A percentile compares a stretch with the other conserved stretches of the same genome.
These are phyloP conservation scores for Tachina lurida DNA, from an alignment of 2,888 invertebrate genomes.

Conservation along the genomic window DNA sequence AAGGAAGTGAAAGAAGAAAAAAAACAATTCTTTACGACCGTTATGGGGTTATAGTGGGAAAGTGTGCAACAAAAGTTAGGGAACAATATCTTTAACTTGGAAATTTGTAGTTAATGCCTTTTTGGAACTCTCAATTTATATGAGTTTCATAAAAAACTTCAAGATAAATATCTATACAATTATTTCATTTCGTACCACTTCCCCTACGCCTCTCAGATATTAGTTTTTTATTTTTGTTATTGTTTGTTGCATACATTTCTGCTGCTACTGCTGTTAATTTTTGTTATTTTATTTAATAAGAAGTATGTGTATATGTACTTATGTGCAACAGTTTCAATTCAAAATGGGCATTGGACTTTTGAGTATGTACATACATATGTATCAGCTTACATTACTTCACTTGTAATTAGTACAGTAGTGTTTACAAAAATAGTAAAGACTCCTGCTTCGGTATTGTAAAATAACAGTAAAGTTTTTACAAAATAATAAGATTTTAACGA, in stretches of 20 bases:
- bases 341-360: constrained; percentile 59
- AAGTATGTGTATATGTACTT: neutral
- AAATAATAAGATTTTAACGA: no score
- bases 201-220: neutral
- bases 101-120: no score
- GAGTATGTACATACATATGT: neutral
- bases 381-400: constrained; percentile 19
- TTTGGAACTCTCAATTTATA: no score
- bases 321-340: constrained; percentile 45
- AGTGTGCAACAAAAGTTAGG: neutral
- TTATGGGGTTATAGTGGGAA: neutral
- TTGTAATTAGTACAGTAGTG: constrained; percentile 17
- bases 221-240: constrained; percentile 7
- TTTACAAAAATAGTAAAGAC: neutral
- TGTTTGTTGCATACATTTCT: constrained; percentile 20
- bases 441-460: no score
- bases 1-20: neutral
- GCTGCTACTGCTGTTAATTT: constrained; percentile 22
- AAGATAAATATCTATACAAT: no score
- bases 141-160: no score
- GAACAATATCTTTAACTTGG: no score
- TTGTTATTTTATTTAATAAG: constrained; percentile 16
- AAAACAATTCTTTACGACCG: neutral
- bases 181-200: neutral
- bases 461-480: no score